Evolutionary conservation across 2,888 invertebrate genomes (phyloP).

Genomic region (Pterobdella sp.): DNA sequence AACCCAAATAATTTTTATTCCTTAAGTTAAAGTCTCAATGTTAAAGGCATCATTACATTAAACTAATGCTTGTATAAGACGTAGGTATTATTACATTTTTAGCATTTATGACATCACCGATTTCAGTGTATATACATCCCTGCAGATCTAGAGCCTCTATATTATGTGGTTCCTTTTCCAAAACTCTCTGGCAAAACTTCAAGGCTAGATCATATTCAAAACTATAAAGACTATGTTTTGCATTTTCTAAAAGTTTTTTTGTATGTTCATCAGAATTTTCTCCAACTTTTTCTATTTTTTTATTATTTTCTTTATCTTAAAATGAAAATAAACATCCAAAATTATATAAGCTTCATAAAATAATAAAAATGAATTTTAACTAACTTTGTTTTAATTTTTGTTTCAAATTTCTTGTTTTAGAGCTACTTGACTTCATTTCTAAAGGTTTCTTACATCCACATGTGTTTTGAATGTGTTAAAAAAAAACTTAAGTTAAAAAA

Average conservation of each 20-base stretch:
- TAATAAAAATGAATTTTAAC: background rate
- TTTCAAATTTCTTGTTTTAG: conserved; percentile 16
- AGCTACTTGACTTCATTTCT: conserved; percentile 13
- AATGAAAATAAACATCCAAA: conserved; percentile 5
- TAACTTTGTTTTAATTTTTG: conserved; percentile 19
- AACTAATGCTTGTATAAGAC: no score
- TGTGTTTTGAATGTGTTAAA: no score
- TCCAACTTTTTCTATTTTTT: background rate
- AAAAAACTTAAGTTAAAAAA: no score
- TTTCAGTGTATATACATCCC: conserved; percentile 49
- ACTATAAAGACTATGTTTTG: conserved; percentile 49
- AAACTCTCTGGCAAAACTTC: conserved; percentile 49
- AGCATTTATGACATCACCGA: conserved; percentile 49
- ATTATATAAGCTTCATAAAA: background rate
- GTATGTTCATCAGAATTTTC: background rate
- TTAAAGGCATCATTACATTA: background rate
- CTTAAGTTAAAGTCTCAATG: background rate
- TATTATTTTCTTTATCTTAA: background rate
- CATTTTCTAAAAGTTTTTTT: conserved; percentile 40
- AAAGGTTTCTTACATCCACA: no score
- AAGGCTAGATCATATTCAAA: conserved; percentile 52
- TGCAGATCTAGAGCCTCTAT: conserved; percentile 49
- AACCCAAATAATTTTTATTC: background rate
- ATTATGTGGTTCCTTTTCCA: conserved; percentile 50
- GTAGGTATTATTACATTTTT: conserved; percentile 45